These are phyloP conservation scores for Boloria euphrosyne DNA, from an alignment of 2,888 invertebrate species.

Conservation along the genomic window DNA sequence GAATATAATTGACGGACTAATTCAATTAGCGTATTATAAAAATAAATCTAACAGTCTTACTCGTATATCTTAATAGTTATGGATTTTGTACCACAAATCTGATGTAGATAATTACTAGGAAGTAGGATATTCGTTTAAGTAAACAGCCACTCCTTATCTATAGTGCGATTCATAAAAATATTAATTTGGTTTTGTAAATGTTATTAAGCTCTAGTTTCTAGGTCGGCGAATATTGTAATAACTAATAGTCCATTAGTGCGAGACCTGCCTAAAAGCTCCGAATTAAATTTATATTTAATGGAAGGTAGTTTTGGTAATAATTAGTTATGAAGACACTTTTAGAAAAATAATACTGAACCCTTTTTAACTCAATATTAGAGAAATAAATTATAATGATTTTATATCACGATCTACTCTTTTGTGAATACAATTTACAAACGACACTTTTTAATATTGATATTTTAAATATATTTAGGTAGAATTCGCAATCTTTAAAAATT, in stretches of 20 bases:
- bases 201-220: conserved; percentile 18
- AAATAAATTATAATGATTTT: too few relatives aligned
- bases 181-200: conserved; percentile 9
- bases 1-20: neutral
- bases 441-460: too few relatives aligned
- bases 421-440: too few relatives aligned
- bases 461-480: too few relatives aligned
- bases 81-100: neutral
- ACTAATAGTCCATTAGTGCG: conserved; percentile 6
- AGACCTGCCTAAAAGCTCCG: neutral
- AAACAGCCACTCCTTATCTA: conserved; percentile 6
- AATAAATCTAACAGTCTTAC: neutral
- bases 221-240: conserved; percentile 9
- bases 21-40: neutral
- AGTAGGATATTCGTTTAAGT: neutral
- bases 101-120: neutral
- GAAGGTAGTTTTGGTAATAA: neutral
- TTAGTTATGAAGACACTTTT: neutral
- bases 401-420: too few relatives aligned
- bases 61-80: neutral
- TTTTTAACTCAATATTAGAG: too few relatives aligned
- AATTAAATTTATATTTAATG: neutral
- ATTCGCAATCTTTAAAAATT: too few relatives aligned
- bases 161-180: conserved; percentile 6
- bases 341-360: neutral